phyloP scores from a whole-genome alignment of 2,888 invertebrate species.

The Athalia circularis region DNA sequence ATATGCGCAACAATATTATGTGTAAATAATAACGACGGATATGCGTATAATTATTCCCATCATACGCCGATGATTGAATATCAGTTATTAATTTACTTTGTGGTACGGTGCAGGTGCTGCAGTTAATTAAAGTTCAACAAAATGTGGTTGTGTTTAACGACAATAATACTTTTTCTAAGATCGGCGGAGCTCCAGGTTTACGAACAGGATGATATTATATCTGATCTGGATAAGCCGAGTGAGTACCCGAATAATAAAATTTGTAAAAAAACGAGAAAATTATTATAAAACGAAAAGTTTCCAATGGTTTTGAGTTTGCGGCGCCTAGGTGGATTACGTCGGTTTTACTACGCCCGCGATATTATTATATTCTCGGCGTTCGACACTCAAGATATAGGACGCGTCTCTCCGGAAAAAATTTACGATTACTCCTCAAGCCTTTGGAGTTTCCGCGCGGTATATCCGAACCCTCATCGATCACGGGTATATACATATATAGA shows the following conservation, averaged over 20 bases:
- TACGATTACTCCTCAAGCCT: not conserved
- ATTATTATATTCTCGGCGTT: no score
- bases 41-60: no score
- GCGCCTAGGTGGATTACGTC: no score
- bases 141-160: conserved; percentile 67
- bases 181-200: conserved; percentile 60
- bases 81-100: not conserved
- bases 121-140: conserved; percentile 56
- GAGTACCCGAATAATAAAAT: conserved; percentile 55
- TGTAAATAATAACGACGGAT: no score
- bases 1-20: no score
- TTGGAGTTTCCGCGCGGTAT: not conserved
- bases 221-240: conserved; percentile 71
- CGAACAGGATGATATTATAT: conserved; percentile 63
- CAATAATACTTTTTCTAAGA: conserved; percentile 61
- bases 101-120: not conserved
- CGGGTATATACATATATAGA: not conserved
- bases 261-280: no score
- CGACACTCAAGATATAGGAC: not conserved
- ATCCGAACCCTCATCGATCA: conserved; percentile 3
- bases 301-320: no score
- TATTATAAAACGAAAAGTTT: no score
- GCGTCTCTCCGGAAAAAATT: conserved; percentile 3
- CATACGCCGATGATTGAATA: not conserved
- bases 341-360: no score